Conservation (phyloP, 2,888 invertebrate species). For the Chrysomela aeneicollis region DNA sequence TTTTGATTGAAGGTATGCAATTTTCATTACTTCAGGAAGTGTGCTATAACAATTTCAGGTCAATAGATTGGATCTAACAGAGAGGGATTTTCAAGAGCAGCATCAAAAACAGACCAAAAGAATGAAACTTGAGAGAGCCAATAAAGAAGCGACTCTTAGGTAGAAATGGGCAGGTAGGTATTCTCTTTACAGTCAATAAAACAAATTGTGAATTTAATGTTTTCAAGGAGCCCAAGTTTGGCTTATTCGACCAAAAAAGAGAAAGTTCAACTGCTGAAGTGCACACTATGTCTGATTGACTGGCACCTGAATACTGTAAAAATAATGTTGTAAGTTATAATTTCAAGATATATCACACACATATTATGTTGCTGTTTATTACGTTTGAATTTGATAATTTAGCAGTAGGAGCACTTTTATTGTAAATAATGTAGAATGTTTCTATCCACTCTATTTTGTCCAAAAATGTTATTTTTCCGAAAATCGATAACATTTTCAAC, state of each 20-base stretch:
- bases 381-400: neutral
- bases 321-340: neutral
- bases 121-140: constrained; percentile 61
- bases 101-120: constrained; percentile 82
- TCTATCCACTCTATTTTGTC: too few relatives aligned
- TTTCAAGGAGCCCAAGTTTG: neutral
- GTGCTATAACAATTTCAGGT: too few relatives aligned
- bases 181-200: neutral
- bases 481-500: too few relatives aligned
- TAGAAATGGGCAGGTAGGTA: neutral
- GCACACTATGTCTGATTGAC: neutral
- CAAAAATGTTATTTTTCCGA: too few relatives aligned
- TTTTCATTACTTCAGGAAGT: too few relatives aligned
- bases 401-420: neutral
- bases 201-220: neutral
- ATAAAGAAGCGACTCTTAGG: constrained; percentile 19
- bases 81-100: constrained; percentile 89
- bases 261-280: neutral
- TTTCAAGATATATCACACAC: neutral
- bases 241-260: neutral
- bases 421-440: neutral
- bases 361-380: neutral
- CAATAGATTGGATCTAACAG: constrained; percentile 73
- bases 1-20: too few relatives aligned
- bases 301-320: constrained; percentile 1